Conservation (phyloP, 2,888 invertebrate genomes). For the Phyllotreta striolata region DNA sequence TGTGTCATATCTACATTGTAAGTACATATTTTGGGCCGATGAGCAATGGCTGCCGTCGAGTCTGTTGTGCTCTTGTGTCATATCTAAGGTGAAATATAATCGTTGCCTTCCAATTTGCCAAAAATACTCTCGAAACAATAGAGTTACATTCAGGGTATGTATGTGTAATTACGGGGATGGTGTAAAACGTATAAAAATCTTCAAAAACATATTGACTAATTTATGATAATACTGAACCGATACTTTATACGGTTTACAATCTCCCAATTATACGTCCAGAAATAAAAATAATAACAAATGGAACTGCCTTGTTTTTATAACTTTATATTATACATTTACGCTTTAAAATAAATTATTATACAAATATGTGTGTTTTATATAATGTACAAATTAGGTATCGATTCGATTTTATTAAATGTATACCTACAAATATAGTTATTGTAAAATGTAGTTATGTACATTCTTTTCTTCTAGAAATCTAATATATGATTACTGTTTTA, state of each 20-base stretch:
- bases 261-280: constrained; percentile 27
- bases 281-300: constrained; percentile 17
- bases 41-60: background rate
- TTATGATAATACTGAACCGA: too few relatives aligned
- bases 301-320: constrained; percentile 39
- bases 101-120: constrained; percentile 32
- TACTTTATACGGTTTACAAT: too few relatives aligned
- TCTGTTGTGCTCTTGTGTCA: background rate
- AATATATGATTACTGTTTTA: constrained; percentile 48
- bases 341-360: constrained; percentile 30
- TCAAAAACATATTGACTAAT: too few relatives aligned
- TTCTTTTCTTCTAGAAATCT: constrained; percentile 47
- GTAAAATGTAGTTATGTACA: constrained; percentile 47
- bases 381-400: constrained; percentile 22
- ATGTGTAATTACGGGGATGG: too few relatives aligned
- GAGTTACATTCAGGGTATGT: constrained; percentile 46
- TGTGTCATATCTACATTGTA: constrained; percentile 1
- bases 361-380: constrained; percentile 34
- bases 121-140: constrained; percentile 44
- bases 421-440: constrained; percentile 34
- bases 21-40: constrained; percentile 3
- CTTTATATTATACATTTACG: constrained; percentile 36
- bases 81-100: constrained; percentile 14
- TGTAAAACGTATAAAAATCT: too few relatives aligned
- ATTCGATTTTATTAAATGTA: constrained; percentile 8